Percentiles rank a stretch among this genome's conserved stretches.
phyloP scores from a whole-genome alignment of 2,797 vertebrate species.

The Mormyrops attenuatus region DNA sequence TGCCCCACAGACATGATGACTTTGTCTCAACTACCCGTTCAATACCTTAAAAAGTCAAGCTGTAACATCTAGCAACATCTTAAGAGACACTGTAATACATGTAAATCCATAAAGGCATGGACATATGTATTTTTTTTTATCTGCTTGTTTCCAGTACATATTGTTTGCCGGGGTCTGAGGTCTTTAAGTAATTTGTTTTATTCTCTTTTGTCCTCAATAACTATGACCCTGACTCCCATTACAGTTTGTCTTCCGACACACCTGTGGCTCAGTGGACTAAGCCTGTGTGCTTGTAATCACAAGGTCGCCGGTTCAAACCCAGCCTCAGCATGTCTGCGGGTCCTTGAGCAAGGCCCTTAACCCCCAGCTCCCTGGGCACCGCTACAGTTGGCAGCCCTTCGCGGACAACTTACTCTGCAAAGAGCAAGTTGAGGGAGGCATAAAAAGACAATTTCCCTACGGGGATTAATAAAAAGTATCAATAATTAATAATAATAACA shows the following conservation, averaged over 20 bases:
- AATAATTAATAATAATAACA: too few species aligned
- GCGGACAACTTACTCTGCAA: too few species aligned
- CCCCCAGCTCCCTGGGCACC: too few species aligned
- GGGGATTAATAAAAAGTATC: too few species aligned
- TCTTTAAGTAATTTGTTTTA: background rate
- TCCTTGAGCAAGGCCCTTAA: too few species aligned
- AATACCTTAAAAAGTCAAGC: constrained; percentile 1
- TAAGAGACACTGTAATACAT: background rate
- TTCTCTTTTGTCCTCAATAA: background rate
- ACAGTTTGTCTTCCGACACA: background rate
- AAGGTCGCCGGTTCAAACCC: too few species aligned
- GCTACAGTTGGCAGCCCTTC: too few species aligned
- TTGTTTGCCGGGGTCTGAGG: background rate
- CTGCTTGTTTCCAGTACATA: background rate
- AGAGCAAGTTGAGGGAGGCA: too few species aligned
- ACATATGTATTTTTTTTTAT: background rate
- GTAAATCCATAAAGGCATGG: background rate
- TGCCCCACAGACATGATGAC: background rate
- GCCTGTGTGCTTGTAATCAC: too few species aligned
- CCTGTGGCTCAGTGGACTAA: too few species aligned
- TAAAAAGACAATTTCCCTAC: too few species aligned
- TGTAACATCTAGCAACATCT: background rate
- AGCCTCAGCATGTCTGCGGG: too few species aligned
- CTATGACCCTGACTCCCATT: background rate
- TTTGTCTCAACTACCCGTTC: constrained; percentile 18